Conservation (phyloP, 2,797 vertebrate genomes). For the Leuciscus waleckii region DNA sequence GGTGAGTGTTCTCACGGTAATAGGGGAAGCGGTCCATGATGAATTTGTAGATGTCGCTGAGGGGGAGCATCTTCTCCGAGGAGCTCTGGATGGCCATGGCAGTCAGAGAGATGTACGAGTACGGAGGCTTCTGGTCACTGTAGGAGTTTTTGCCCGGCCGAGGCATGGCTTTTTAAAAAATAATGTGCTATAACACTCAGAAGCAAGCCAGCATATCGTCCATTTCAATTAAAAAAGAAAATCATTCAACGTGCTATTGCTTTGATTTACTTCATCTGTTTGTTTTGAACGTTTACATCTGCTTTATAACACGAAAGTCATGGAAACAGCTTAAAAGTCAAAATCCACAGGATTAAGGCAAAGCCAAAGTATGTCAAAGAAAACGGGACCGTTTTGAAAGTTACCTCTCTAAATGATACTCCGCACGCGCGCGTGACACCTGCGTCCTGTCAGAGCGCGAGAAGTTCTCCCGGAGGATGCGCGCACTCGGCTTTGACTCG, state of each 20-base stretch:
- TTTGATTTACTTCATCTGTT: slow-evolving; percentile 16
- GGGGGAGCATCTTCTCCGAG: slow-evolving; percentile 91
- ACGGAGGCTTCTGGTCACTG: slow-evolving; percentile 95
- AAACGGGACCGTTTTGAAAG: slow-evolving; percentile 44
- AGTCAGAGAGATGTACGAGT: slow-evolving; percentile 93
- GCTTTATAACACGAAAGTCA: not conserved
- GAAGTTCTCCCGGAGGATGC: slow-evolving; percentile 58
- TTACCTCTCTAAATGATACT: slow-evolving; percentile 45
- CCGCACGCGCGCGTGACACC: slow-evolving; percentile 26
- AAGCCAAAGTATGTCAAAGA: slow-evolving; percentile 1
- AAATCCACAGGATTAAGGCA: slow-evolving; percentile 13
- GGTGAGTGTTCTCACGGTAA: slow-evolving; percentile 94
- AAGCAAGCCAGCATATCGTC: slow-evolving; percentile 38
- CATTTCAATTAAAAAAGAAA: slow-evolving; percentile 32
- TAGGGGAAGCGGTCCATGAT: slow-evolving; percentile 96
- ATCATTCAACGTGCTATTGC: not conserved
- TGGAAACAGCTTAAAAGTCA: not conserved
- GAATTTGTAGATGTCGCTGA: slow-evolving; percentile 96
- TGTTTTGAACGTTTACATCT: not conserved
- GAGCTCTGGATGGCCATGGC: slow-evolving; percentile 96
- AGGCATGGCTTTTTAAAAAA: slow-evolving; percentile 80
- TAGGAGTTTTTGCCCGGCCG: slow-evolving; percentile 97
- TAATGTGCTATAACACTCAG: slow-evolving; percentile 23
- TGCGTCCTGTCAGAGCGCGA: slow-evolving; percentile 40
- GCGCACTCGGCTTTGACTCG: slow-evolving; percentile 65